phyloP scores from a whole-genome alignment of 1,140 invertebrate species.

The Akabosia matsudoensis region DNA sequence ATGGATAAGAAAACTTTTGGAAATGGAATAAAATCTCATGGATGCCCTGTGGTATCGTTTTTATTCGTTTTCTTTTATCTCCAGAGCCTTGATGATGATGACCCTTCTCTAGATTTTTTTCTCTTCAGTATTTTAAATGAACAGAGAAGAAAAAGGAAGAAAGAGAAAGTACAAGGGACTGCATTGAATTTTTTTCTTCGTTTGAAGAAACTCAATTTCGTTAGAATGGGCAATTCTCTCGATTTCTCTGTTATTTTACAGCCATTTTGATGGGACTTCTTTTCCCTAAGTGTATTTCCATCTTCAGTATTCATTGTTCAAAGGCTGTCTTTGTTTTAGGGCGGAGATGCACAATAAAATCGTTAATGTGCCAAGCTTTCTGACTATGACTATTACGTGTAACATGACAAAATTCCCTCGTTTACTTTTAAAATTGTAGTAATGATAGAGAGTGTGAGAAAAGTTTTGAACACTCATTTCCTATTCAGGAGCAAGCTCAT shows the following conservation, averaged over 20 bases:
- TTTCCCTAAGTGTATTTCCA: neutral
- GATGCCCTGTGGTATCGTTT: neutral
- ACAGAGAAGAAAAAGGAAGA: neutral
- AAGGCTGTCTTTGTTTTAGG: neutral
- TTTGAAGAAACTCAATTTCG: slow-evolving; percentile 7
- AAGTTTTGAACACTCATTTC: too few relatives aligned
- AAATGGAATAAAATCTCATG: neutral
- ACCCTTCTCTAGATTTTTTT: neutral
- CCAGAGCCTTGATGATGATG: neutral
- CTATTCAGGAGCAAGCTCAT: too few relatives aligned
- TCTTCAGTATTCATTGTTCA: neutral
- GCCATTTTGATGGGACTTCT: neutral
- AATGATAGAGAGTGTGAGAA: too few relatives aligned
- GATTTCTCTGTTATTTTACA: neutral
- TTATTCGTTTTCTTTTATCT: slow-evolving; percentile 10
- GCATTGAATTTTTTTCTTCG: neutral
- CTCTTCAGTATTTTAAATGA: neutral
- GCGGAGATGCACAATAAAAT: too few relatives aligned
- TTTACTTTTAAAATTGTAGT: too few relatives aligned
- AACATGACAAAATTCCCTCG: too few relatives aligned
- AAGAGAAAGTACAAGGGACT: neutral
- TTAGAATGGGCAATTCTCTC: neutral
- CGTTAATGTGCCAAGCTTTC: too few relatives aligned
- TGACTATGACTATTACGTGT: too few relatives aligned
- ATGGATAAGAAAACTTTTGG: neutral